A percentile compares a stretch with the other conserved stretches of the same genome.
These are phyloP conservation scores for Parnassius orleans DNA, from an alignment of 2,888 invertebrate genomes.

Conservation along the genomic window DNA sequence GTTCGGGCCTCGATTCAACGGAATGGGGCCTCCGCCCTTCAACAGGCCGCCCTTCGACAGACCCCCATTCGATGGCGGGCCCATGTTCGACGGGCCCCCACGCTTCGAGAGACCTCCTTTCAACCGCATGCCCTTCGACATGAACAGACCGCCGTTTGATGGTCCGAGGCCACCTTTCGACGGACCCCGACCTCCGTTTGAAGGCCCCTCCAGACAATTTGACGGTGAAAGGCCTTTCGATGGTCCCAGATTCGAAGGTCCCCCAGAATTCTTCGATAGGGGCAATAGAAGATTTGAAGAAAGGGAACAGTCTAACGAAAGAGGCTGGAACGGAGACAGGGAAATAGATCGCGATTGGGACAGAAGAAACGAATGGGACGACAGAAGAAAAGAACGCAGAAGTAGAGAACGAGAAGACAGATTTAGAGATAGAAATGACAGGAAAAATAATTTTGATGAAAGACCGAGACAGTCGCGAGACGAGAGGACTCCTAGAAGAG, in stretches of 20 bases:
- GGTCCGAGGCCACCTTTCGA: constrained; percentile 40
- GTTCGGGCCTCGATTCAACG: constrained; percentile 69
- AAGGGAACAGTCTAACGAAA: constrained; percentile 59
- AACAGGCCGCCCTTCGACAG: constrained; percentile 50
- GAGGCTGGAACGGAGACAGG: constrained; percentile 60
- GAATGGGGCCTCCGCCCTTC: constrained; percentile 61
- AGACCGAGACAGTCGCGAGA: constrained; percentile 35
- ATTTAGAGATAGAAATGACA: constrained; percentile 45
- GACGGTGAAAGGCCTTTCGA: constrained; percentile 39
- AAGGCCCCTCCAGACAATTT: constrained; percentile 29
- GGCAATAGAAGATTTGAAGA: constrained; percentile 67
- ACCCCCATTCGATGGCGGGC: constrained; percentile 55
- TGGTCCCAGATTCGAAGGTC: constrained; percentile 47
- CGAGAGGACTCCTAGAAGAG: constrained; percentile 46
- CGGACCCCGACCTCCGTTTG: constrained; percentile 30
- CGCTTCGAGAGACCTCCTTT: constrained; percentile 54
- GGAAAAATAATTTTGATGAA: constrained; percentile 51
- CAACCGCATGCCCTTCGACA: constrained; percentile 53
- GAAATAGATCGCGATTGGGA: constrained; percentile 54
- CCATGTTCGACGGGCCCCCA: constrained; percentile 34
- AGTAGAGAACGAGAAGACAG: constrained; percentile 53
- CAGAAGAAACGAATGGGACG: constrained; percentile 56
- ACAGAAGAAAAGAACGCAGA: constrained; percentile 51
- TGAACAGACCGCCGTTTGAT: constrained; percentile 51
- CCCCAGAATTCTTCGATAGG: constrained; percentile 68